Evolutionary conservation across 2,888 invertebrate species (phyloP), one percentile per base, ranked within the genome.

Genomic region (Parnassius orleans): DNA sequence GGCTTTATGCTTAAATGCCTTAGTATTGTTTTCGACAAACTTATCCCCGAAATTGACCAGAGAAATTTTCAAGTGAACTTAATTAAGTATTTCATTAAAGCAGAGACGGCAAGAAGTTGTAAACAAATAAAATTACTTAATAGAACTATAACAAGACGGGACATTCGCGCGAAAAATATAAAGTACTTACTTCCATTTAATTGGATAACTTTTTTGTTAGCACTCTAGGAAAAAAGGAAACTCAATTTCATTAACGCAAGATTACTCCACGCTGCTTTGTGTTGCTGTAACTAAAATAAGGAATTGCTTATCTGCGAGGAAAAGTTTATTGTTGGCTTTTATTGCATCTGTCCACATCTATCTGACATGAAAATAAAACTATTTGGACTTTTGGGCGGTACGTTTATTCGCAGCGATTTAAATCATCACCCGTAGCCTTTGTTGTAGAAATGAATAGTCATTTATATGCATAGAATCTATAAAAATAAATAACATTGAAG

Each of bases 191-290:
- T 51, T 15, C 9, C 43, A 19, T 44, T 55, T 61, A 55, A 61
- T 61, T 61, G 60, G 55, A 33, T 61, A 61, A 61, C 51, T 61
- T 51, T 50, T 60, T 56, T 53, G 60, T 51, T 51, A 46, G 55
- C 50, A 19, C 60, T 54, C 54, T 43, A 9, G 12, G 43, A 50
- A 60, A 33, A 61, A 51, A 56, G 48, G 51, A 24, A 58, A 61
- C 60, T 55, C 55, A 55, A 61, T 61, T 61, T 61, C 55, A 61
- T 61, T 61, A 61, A 55, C 60, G 51, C 60, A 51, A 44, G 51
- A 61, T 61, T 56, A 55, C 51, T 61, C 50, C 51, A 19, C 55
- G 60, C 44, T 51, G 51, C 55, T 60, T 60, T 51, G 51, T 55
- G 50, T 54, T 54, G 50, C 54, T 50, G 54, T 51, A 24, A 50